These are phyloP conservation scores for Holothuria leucospilota DNA, from an alignment of 53 echinoderm and acorn worm genomes.

Conservation along the genomic window DNA sequence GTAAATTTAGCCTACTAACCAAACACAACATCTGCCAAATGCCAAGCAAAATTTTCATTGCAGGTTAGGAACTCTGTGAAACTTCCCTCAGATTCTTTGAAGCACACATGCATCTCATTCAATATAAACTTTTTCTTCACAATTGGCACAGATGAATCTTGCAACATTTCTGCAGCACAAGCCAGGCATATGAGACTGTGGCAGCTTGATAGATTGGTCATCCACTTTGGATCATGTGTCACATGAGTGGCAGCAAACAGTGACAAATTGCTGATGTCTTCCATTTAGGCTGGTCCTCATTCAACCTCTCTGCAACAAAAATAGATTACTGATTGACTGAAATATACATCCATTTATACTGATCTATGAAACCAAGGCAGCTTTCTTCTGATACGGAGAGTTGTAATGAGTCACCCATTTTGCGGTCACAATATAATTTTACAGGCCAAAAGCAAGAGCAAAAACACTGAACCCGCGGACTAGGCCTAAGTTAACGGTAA, in stretches of 20 bases:
- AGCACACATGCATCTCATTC: constrained; percentile 66
- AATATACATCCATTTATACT: too few relatives aligned
- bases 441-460: too few relatives aligned
- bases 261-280: constrained; percentile 64
- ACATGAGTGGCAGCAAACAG: constrained; percentile 73
- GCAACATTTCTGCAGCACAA: constrained; percentile 76
- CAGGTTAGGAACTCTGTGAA: constrained; percentile 66
- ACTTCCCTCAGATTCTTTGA: constrained; percentile 36
- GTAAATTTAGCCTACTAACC: constrained; percentile 62
- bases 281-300: background rate
- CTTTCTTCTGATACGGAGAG: too few relatives aligned
- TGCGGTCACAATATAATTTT: too few relatives aligned
- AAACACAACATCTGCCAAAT: constrained; percentile 72
- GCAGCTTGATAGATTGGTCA: constrained; percentile 53
- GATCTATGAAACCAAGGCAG: too few relatives aligned
- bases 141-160: constrained; percentile 63
- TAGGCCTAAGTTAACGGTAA: too few relatives aligned
- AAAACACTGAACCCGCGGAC: too few relatives aligned
- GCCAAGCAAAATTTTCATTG: constrained; percentile 74
- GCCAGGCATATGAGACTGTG: constrained; percentile 73
- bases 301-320: too few relatives aligned
- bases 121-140: constrained; percentile 85
- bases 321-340: too few relatives aligned
- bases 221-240: constrained; percentile 78
- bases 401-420: too few relatives aligned